A percentile compares a stretch with the other conserved stretches of the same genome.
Conservation (phyloP, 2,888 invertebrate species). For the Aproaerema taeniolella region DNA sequence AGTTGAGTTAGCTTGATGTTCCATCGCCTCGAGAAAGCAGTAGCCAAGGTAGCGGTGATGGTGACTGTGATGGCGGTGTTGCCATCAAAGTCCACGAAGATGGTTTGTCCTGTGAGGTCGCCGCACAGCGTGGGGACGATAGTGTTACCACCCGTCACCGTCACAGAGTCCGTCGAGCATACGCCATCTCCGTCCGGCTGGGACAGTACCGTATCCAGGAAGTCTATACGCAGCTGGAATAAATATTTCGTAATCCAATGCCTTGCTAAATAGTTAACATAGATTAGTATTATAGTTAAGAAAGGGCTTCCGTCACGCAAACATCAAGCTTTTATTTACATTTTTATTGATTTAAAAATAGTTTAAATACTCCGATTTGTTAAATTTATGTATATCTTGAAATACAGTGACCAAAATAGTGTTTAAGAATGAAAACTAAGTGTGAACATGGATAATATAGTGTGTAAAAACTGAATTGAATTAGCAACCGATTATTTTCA, state of each 20-base stretch:
- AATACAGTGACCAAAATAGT: too few species aligned
- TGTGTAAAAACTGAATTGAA: too few species aligned
- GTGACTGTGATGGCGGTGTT: slow-evolving; percentile 82
- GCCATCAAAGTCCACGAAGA: slow-evolving; percentile 85
- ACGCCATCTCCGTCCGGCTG: slow-evolving; percentile 86
- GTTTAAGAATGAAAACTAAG: too few species aligned
- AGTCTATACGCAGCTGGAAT: slow-evolving; percentile 84
- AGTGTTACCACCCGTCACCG: slow-evolving; percentile 83
- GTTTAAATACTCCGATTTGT: too few species aligned
- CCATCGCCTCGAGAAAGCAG: slow-evolving; percentile 82
- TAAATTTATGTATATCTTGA: too few species aligned
- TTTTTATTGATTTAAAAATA: too few species aligned
- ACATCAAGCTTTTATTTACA: too few species aligned
- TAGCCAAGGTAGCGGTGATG: slow-evolving; percentile 79
- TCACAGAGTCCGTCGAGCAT: slow-evolving; percentile 83
- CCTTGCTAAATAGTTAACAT: too few species aligned
- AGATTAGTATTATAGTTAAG: too few species aligned
- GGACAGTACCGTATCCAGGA: slow-evolving; percentile 82
- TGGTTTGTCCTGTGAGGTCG: slow-evolving; percentile 87
- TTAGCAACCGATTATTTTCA: too few species aligned
- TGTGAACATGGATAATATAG: too few species aligned
- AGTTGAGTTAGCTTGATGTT: slow-evolving; percentile 85
- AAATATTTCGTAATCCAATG: neutral
- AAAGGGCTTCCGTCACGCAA: too few species aligned
- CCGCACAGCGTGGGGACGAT: slow-evolving; percentile 85